A percentile compares a stretch with the other conserved stretches of the same genome.
phyloP scores from a whole-genome alignment of 2,113 vertebrate genomes.

The Gallinago jamesoni region DNA sequence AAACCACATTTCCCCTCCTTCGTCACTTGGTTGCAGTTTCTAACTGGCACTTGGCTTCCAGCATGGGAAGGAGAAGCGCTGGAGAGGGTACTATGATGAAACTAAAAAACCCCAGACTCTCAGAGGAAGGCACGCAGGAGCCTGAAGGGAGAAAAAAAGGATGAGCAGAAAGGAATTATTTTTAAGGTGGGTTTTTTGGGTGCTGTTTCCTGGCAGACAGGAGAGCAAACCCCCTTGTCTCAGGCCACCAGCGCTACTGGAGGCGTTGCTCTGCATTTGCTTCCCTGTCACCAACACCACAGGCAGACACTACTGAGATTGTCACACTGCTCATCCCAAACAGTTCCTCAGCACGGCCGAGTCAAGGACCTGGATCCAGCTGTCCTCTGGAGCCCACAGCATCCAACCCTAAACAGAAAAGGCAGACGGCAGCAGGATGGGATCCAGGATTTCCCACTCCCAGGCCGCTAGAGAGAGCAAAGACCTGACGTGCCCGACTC shows the following conservation, averaged over 20 bases:
- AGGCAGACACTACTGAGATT: neutral
- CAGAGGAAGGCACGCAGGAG: fast-evolving
- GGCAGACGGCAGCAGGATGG: neutral
- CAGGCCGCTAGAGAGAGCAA: neutral
- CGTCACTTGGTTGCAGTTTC: neutral
- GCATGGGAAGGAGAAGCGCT: neutral
- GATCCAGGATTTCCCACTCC: neutral
- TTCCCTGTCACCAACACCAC: neutral
- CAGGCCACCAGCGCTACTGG: fast-evolving
- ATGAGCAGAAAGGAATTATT: neutral
- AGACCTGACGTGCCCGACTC: neutral
- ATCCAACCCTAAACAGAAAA: neutral
- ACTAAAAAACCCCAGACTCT: neutral
- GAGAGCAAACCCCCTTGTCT: neutral
- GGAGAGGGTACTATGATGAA: neutral
- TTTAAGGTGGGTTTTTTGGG: neutral
- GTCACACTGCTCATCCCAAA: neutral
- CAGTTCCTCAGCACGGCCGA: neutral
- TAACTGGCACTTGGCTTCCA: neutral
- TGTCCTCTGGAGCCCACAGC: neutral
- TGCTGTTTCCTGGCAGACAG: neutral
- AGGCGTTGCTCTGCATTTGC: neutral
- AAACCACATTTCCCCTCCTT: neutral
- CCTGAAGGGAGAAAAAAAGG: neutral
- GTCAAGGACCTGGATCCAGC: neutral